A percentile compares a stretch with the other conserved stretches of the same genome.
Conservation (phyloP, 1,140 invertebrate genomes). For the Drosophila simulans region DNA sequence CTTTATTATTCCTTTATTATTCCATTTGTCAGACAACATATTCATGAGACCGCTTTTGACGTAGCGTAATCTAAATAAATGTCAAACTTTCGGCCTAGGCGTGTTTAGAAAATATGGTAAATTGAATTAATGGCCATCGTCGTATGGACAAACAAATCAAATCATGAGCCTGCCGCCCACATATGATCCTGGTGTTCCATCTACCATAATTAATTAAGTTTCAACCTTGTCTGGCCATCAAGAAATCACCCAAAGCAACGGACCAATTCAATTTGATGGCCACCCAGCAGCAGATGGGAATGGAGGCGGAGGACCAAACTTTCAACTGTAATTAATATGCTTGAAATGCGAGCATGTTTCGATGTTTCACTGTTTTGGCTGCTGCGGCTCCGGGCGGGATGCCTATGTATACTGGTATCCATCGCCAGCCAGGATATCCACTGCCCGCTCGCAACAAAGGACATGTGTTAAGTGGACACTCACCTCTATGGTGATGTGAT, state of each 20-base stretch:
- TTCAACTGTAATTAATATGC: slow-evolving; percentile 63
- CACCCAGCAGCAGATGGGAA: background rate
- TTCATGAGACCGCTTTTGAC: background rate
- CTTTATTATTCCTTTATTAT: no score
- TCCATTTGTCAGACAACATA: background rate
- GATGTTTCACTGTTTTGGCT: slow-evolving; percentile 4
- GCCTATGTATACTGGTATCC: background rate
- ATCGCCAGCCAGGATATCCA: background rate
- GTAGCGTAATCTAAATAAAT: slow-evolving; percentile 26
- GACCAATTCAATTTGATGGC: slow-evolving; percentile 50
- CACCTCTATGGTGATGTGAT: slow-evolving; percentile 85
- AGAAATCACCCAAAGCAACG: slow-evolving; percentile 26
- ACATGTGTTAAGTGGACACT: slow-evolving; percentile 51
- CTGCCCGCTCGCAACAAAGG: background rate
- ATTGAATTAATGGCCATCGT: slow-evolving; percentile 35
- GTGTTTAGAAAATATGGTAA: slow-evolving; percentile 18
- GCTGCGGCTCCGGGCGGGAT: background rate
- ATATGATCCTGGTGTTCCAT: slow-evolving; percentile 3
- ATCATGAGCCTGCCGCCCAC: slow-evolving; percentile 14
- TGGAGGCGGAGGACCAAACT: slow-evolving; percentile 21
- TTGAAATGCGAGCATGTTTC: slow-evolving; percentile 16
- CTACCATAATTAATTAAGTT: slow-evolving; percentile 57
- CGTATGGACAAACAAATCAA: slow-evolving; percentile 26
- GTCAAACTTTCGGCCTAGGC: background rate
- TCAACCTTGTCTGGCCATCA: slow-evolving; percentile 17